Evolutionary conservation across 2,888 invertebrate species (phyloP).

Genomic region (Agonopterix arenella): DNA sequence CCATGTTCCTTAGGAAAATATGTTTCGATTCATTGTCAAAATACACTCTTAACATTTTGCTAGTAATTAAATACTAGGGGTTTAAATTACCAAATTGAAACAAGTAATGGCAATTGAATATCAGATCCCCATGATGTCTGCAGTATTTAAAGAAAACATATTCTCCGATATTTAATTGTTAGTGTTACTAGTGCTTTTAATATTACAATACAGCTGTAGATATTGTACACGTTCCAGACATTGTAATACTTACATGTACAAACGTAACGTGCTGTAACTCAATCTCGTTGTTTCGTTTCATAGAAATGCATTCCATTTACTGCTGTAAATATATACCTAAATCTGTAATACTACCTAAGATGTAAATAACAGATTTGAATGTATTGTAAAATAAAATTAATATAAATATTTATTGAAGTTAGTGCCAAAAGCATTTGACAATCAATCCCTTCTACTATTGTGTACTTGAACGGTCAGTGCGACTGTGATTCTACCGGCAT

Average conservation of each 20-base stretch:
- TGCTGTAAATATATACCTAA: conserved; percentile 49
- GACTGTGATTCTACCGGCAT: conserved; percentile 3
- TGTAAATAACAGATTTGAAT: conserved; percentile 66
- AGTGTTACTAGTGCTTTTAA: conserved; percentile 44
- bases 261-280: conserved; percentile 37
- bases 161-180: conserved; percentile 29
- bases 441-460: conserved; percentile 43
- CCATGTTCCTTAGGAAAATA: too few species aligned
- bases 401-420: conserved; percentile 66
- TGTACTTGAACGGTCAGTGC: conserved; percentile 3
- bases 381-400: conserved; percentile 57
- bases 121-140: conserved; percentile 4
- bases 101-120: not conserved
- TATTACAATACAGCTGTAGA: conserved; percentile 38
- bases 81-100: too few species aligned
- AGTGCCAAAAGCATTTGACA: conserved; percentile 72
- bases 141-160: conserved; percentile 17
- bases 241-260: conserved; percentile 36
- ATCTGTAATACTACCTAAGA: conserved; percentile 38
- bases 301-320: conserved; percentile 28
- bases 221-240: conserved; percentile 54
- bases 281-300: conserved; percentile 36
- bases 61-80: too few species aligned
- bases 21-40: too few species aligned
- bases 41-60: too few species aligned